Evolutionary conservation across 2,888 invertebrate species (phyloP), one percentile per base, ranked within the genome.

Genomic region (Ophion ventricosus): DNA sequence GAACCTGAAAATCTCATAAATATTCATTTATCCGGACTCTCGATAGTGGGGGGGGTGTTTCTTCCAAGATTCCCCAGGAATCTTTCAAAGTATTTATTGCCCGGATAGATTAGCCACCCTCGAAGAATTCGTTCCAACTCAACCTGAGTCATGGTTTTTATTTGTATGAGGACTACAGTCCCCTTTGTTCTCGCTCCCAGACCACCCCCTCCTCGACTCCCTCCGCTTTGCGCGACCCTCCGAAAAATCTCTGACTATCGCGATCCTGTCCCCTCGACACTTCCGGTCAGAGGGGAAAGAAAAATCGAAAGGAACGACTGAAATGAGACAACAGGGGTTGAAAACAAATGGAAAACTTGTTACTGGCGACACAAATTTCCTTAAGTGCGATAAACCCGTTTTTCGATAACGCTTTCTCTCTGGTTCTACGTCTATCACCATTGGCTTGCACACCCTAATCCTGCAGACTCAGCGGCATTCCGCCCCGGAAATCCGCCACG

Each of bases 1-100:
- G 20, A 17, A 57, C 40, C 26, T 14, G 11, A 40, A 64, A 79
- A 79, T 79, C 79, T 64, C 72, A 73, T 79, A 73, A 79, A 79
- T 79, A 79, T 73, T 79, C 66, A 79, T 66, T 40, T 56, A 23
- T 26, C 40, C 40, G 17, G 14, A 56, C 26, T 2, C 35, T 40
- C 35, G 35, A 29, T 14, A 2, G 61, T 14, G 26, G 43, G 14
- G 26, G 69, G 17, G 1, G 25, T 20, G 43, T 40, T 54, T 66
- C 14, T 40, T 1, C 14, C 2, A 8, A 63, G 0, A 66, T 35
- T 40, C 17, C 49, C 40, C 5, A 17, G 54, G 25, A 54, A 78
- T 78, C 35, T 72, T 63, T 25, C 54, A 35, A 70, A 78, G 78
- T 61, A 56, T 26, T 70, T 54, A 56, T 56, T 56, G 7, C 64